A percentile compares a stretch with the other conserved stretches of the same genome.
These are phyloP conservation scores for Pangasius sanitwongsei DNA, from an alignment of 2,797 vertebrate genomes.

Conservation along the genomic window DNA sequence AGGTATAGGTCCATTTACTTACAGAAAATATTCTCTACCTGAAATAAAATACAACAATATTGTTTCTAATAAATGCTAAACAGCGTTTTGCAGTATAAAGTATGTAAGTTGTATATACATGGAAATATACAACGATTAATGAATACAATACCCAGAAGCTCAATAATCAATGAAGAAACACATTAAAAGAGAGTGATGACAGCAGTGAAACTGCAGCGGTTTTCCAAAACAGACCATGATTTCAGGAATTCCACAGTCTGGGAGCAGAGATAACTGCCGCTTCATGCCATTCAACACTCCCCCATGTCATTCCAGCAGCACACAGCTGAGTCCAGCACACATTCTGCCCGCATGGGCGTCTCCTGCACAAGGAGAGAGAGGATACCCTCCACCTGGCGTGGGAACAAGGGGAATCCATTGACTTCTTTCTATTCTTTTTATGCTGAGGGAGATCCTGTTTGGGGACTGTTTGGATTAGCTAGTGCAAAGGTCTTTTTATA, in stretches of 20 bases:
- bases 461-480: constrained; percentile 61
- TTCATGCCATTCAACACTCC: constrained; percentile 47
- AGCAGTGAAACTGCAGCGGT: constrained; percentile 63
- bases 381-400: constrained; percentile 67
- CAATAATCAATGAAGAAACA: constrained; percentile 37
- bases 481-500: constrained; percentile 50
- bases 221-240: constrained; percentile 72
- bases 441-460: constrained; percentile 56
- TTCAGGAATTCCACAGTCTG: constrained; percentile 71
- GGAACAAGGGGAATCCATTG: constrained; percentile 65
- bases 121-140: constrained; percentile 6
- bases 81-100: not conserved
- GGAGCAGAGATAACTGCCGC: constrained; percentile 68
- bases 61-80: not conserved
- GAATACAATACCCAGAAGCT: not conserved
- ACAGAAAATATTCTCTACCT: not conserved
- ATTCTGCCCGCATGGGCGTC: constrained; percentile 65
- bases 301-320: constrained; percentile 71
- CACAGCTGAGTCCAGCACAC: constrained; percentile 73
- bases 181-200: constrained; percentile 16
- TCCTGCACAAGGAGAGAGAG: constrained; percentile 66
- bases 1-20: not conserved
- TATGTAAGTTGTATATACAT: not conserved
- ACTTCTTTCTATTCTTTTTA: constrained; percentile 43
- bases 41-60: not conserved